Evolutionary conservation across 2,797 vertebrate genomes (phyloP).

Genomic region (Rhincodon typus): DNA sequence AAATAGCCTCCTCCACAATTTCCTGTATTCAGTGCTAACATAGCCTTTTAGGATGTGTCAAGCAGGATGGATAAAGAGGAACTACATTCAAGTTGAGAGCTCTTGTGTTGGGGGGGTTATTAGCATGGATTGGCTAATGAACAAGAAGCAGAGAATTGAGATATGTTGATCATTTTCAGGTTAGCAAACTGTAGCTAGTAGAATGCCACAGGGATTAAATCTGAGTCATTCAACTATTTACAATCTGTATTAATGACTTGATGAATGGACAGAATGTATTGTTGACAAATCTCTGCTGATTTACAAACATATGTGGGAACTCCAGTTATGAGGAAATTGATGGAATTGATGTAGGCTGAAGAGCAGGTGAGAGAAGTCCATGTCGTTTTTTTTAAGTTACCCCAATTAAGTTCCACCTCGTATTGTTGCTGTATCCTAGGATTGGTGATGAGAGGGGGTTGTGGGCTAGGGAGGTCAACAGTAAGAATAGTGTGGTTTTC

Average conservation of each 20-base stretch:
- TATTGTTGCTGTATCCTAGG: too few species aligned
- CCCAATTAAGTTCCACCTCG: too few species aligned
- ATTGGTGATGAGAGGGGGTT: too few species aligned
- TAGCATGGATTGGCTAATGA: background rate
- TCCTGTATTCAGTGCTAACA: background rate
- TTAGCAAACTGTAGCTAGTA: background rate
- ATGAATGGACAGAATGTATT: background rate
- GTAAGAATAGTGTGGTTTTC: too few species aligned
- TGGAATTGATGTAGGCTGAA: background rate
- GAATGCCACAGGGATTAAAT: background rate
- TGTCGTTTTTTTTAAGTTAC: background rate
- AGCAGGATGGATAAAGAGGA: background rate
- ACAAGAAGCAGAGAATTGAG: background rate
- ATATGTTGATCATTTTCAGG: background rate
- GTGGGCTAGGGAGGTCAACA: too few species aligned
- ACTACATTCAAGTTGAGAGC: background rate
- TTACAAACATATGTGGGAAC: too few species aligned
- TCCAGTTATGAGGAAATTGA: background rate
- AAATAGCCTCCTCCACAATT: background rate
- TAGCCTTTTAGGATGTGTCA: too few species aligned
- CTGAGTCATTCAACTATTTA: background rate
- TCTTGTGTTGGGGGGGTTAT: too few species aligned
- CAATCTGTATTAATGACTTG: background rate
- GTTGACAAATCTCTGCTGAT: background rate
- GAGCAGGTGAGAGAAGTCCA: background rate